Base-by-base conservation (phyloP, 2,797 vertebrate genomes). In the Knipowitschia caucasica region DNA sequence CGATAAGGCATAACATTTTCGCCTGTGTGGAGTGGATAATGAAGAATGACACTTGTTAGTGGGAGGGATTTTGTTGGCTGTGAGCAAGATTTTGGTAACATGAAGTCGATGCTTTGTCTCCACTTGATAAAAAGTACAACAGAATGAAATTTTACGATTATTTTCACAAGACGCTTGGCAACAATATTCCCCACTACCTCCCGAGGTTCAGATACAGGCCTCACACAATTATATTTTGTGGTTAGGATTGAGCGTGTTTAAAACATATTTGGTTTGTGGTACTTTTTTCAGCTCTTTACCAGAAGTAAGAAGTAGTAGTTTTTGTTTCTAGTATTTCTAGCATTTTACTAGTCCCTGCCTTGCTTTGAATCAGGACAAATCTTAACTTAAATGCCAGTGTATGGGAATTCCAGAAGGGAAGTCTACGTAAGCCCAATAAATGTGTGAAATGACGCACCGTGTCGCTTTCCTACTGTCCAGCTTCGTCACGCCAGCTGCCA, bases 401-500 rank as follows among this genome's bases (percentile, higher is more conserved):
- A 12, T 7, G 23, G 24, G 7, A 25, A 43, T 14, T 11, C 20
- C 39, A 23, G 21, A 4, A 26, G 6, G 7, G 7, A 43, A 24
- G 39, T 21, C 10, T 24, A 9, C 9, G 24, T 10, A 42, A 6
- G 39, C 7, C 39, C 39, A 14, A 24, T 23, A 42, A 42, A 24
- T 23, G 26, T 7, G 26, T 25, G 40, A 21, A 25, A 24, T n/a
- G 18, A 43, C n/a, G 25, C 25, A 18, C 43, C 25, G n/a, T 45
- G 25, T 4, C 17, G 25, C 26, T 30, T 46, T 46, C 10, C 20
- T 33, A 23, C 29, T 33, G 18, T 56, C 17, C 36, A 23, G 29
- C 20, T 3, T 20, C 6, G 29, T 20, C 20, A n/a, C 10, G 18
- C 18, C 56, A 74, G 75, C 73, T 77, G 68, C 64, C 43, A 80